Percentiles rank a stretch among this genome's conserved stretches.
Conservation (phyloP, 2,797 vertebrate species). For the Cichlasoma orientale region DNA sequence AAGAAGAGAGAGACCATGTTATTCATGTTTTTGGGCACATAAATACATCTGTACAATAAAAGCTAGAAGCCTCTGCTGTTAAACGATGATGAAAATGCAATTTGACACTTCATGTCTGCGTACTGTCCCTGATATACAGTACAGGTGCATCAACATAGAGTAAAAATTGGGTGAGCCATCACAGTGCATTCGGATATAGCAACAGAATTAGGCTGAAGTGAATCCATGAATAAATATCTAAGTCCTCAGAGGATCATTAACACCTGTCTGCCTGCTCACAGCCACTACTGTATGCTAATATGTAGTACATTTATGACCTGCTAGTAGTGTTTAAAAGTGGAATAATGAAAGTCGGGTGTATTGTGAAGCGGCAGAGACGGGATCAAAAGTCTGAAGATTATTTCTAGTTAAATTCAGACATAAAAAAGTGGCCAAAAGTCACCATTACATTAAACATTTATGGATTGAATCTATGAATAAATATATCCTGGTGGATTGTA, state of each 20-base stretch:
- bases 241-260: conserved; percentile 73
- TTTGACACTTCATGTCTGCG: conserved; percentile 55
- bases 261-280: conserved; percentile 66
- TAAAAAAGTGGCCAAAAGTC: conserved; percentile 31
- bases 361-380: conserved; percentile 32
- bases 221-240: conserved; percentile 72
- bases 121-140: conserved; percentile 22
- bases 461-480: conserved; percentile 65
- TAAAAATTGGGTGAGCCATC: conserved; percentile 43
- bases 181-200: conserved; percentile 46
- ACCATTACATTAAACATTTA: conserved; percentile 59
- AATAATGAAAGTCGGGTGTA: conserved; percentile 58
- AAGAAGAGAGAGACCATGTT: background rate
- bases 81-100: conserved; percentile 59
- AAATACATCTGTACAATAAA: conserved; percentile 29
- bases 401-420: conserved; percentile 45
- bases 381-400: conserved; percentile 55
- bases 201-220: conserved; percentile 55
- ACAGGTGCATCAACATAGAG: conserved; percentile 53
- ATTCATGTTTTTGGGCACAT: conserved; percentile 15
- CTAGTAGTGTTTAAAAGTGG: conserved; percentile 59
- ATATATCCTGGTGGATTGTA: conserved; percentile 32
- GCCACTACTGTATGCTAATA: conserved; percentile 64
- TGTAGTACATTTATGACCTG: conserved; percentile 51
- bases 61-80: conserved; percentile 1